Conservation (phyloP, 2,888 invertebrate genomes). For the Acanthosoma haemorrhoidale region DNA sequence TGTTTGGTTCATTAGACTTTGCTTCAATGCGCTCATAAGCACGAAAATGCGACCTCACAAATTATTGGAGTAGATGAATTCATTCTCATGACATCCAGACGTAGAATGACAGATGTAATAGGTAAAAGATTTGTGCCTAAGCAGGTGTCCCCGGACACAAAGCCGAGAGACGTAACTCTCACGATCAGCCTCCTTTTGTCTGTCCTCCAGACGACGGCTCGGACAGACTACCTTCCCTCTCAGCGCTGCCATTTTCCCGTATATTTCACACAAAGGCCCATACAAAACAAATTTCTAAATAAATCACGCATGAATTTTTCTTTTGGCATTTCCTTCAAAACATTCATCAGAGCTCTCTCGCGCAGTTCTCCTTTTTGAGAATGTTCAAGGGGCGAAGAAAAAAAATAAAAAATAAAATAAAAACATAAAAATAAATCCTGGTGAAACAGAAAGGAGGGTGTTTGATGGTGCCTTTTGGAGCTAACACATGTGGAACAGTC, state of each 20-base stretch:
- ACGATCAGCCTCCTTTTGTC: background rate
- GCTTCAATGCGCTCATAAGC: too few species aligned
- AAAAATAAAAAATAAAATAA: background rate
- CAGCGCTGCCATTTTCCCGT: background rate
- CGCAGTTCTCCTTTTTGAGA: background rate
- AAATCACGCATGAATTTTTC: slow-evolving; percentile 10
- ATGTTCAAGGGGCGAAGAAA: background rate
- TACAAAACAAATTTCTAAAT: slow-evolving; percentile 12
- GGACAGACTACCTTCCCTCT: too few species aligned
- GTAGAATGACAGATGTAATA: slow-evolving; percentile 4
- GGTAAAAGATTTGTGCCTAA: background rate
- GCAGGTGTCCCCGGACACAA: background rate
- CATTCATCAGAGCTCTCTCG: slow-evolving; percentile 2
- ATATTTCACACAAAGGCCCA: background rate
- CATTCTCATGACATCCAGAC: too few species aligned
- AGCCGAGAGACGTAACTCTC: background rate
- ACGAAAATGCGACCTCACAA: too few species aligned
- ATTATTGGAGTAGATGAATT: too few species aligned
- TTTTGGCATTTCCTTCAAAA: background rate
- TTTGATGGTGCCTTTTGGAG: too few species aligned
- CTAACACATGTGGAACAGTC: too few species aligned
- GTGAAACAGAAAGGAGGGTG: too few species aligned
- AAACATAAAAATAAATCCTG: background rate
- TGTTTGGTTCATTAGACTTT: too few species aligned
- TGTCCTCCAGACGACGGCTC: too few species aligned